These are phyloP conservation scores for Meloidogyne hapla DNA, from an alignment of 1,140 invertebrate species.

Conservation along the genomic window DNA sequence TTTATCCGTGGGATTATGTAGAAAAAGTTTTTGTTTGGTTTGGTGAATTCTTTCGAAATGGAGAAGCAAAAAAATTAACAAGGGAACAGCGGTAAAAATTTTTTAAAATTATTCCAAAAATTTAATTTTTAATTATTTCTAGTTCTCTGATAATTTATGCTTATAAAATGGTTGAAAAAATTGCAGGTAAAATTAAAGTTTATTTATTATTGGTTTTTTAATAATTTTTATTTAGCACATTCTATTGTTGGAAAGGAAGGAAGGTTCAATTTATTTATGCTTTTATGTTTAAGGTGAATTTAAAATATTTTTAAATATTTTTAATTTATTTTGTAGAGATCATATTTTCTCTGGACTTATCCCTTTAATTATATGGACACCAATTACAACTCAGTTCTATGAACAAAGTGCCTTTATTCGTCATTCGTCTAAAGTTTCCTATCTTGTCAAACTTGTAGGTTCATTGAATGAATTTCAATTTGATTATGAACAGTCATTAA, in stretches of 20 bases:
- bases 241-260: conserved; percentile 91
- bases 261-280: conserved; percentile 93
- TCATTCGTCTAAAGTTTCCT: conserved; percentile 78
- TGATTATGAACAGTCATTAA: conserved; percentile 86
- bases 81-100: conserved; percentile 49
- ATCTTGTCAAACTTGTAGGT: conserved; percentile 85
- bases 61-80: conserved; percentile 51
- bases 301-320: conserved; percentile 16
- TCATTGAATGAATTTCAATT: conserved; percentile 89
- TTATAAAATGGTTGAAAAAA: conserved; percentile 70
- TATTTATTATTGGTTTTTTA: neutral
- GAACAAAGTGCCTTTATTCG: conserved; percentile 90
- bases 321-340: conserved; percentile 71
- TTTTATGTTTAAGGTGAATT: conserved; percentile 80
- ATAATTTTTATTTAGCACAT: conserved; percentile 66
- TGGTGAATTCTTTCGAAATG: conserved; percentile 51
- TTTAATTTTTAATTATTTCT: neutral
- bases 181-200: conserved; percentile 68
- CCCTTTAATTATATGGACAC: conserved; percentile 79
- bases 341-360: conserved; percentile 85
- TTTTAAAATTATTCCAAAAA: neutral
- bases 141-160: conserved; percentile 65
- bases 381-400: conserved; percentile 86
- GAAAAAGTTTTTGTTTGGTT: conserved; percentile 63
- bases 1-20: conserved; percentile 97